Evolutionary conservation across 2,797 vertebrate genomes (phyloP).

Genomic region (Darevskia mixta): DNA sequence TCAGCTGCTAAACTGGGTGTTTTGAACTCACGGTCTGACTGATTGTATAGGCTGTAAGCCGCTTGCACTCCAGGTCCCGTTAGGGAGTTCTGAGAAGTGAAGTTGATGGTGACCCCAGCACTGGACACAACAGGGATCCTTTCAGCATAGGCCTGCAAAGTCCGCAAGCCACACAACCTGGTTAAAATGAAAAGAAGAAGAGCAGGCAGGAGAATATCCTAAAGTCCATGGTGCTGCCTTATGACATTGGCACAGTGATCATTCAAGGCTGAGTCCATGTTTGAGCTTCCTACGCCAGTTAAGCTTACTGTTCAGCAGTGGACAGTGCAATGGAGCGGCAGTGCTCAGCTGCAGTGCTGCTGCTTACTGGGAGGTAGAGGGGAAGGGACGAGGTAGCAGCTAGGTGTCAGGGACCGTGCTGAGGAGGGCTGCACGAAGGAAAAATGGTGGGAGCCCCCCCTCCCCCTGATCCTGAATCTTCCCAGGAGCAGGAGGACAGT

Average conservation of each 20-base stretch:
- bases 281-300: neutral
- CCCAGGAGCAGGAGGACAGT: too few relatives aligned
- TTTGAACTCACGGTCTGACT: constrained; percentile 87
- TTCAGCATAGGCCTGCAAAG: constrained; percentile 86
- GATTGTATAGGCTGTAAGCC: constrained; percentile 89
- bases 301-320: too few relatives aligned
- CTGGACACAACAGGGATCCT: constrained; percentile 82
- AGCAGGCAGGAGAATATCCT: fast-evolving
- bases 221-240: neutral
- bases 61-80: constrained; percentile 91
- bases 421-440: too few relatives aligned
- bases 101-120: constrained; percentile 80
- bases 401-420: too few relatives aligned
- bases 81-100: constrained; percentile 89
- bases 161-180: constrained; percentile 89
- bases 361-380: too few relatives aligned
- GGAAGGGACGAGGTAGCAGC: too few relatives aligned
- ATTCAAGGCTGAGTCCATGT: neutral
- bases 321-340: too few relatives aligned
- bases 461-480: too few relatives aligned
- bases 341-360: too few relatives aligned
- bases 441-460: too few relatives aligned
- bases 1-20: neutral
- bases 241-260: neutral
- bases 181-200: constrained; percentile 20